phyloP scores from a whole-genome alignment of 2,797 vertebrate genomes.

The Corythornis leucogaster region DNA sequence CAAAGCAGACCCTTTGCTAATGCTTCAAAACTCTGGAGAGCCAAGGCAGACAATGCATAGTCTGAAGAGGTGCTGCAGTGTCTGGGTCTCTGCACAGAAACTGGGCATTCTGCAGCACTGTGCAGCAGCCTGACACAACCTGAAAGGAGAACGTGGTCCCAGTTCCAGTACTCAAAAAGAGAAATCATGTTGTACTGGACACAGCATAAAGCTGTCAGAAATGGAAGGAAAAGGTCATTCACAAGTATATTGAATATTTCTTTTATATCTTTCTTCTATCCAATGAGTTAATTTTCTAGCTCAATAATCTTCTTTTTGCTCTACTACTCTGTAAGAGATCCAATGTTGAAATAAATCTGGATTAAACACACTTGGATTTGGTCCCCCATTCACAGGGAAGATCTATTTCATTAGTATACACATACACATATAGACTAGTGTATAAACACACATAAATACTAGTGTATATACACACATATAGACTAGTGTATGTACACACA shows the following conservation, averaged over 20 bases:
- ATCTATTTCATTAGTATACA: background rate
- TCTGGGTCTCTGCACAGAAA: background rate
- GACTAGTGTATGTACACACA: too few relatives aligned
- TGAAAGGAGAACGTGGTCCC: background rate
- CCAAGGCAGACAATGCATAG: background rate
- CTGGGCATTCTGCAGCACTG: fast-evolving
- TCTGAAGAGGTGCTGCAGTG: background rate
- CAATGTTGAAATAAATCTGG: background rate
- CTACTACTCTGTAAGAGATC: background rate
- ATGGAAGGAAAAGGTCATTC: conserved; percentile 1
- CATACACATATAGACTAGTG: too few relatives aligned
- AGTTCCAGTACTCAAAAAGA: background rate
- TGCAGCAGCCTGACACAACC: background rate
- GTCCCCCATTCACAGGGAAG: background rate
- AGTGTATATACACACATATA: too few relatives aligned
- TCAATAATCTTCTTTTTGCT: background rate
- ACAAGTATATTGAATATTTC: background rate
- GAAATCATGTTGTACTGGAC: background rate
- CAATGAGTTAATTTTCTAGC: background rate
- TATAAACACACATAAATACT: too few relatives aligned
- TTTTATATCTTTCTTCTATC: too few relatives aligned
- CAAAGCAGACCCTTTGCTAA: background rate
- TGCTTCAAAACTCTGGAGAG: background rate
- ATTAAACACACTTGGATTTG: conserved; percentile 35
- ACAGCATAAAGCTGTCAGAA: background rate